Evolutionary conservation across 2,113 vertebrate species (phyloP).

Genomic region (Hypanus sabinus): DNA sequence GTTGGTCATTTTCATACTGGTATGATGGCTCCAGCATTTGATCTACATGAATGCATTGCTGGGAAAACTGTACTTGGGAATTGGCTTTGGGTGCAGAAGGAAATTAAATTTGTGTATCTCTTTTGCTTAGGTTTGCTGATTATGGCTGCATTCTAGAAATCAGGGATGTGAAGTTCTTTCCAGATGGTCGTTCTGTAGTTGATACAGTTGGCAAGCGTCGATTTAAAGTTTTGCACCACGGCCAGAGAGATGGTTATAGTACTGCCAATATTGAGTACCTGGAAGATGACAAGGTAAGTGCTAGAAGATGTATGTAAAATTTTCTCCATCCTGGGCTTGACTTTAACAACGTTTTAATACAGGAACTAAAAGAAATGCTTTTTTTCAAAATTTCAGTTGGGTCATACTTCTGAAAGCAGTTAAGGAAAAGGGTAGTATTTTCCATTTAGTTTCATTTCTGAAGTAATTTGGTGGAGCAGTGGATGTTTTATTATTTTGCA

Average conservation of each 20-base stretch:
- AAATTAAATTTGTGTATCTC: slow-evolving; percentile 37
- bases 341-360: background rate
- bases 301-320: background rate
- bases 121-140: slow-evolving; percentile 70
- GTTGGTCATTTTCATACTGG: background rate
- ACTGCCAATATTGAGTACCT: slow-evolving; percentile 88
- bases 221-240: slow-evolving; percentile 78
- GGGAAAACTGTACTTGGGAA: background rate
- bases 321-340: background rate
- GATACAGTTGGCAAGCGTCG: slow-evolving; percentile 75
- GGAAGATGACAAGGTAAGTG: slow-evolving; percentile 75
- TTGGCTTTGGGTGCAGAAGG: slow-evolving; percentile 15
- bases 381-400: background rate
- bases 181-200: slow-evolving; percentile 79
- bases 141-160: slow-evolving; percentile 86
- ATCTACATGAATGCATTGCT: background rate
- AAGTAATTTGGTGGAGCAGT: background rate
- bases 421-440: background rate
- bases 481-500: background rate
- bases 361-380: background rate
- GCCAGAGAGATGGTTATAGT: slow-evolving; percentile 83
- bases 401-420: background rate
- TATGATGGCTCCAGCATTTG: background rate
- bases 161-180: slow-evolving; percentile 82
- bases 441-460: background rate